phyloP scores from a whole-genome alignment of 2,113 vertebrate species.

The Mus spicilegus region DNA sequence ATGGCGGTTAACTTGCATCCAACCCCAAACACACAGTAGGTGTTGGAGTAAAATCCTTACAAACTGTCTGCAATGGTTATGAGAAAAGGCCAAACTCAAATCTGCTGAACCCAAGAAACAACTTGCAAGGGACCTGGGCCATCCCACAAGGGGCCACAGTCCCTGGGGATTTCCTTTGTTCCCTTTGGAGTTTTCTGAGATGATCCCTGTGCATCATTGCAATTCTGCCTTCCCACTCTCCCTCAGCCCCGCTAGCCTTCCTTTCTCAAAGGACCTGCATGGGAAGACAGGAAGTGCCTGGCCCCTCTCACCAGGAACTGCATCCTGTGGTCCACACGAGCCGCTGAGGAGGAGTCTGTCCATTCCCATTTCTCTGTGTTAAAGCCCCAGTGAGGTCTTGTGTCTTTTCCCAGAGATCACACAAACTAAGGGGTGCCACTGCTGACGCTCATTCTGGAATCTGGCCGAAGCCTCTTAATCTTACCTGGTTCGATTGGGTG shows the following conservation, averaged over 20 bases:
- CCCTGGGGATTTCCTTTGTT: neutral
- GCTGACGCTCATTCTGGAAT: neutral
- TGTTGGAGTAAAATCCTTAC: neutral
- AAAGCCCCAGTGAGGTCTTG: neutral
- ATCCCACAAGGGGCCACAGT: neutral
- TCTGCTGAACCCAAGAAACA: neutral
- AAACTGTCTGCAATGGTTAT: neutral
- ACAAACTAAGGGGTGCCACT: neutral
- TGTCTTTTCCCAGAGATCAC: neutral
- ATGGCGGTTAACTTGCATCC: neutral
- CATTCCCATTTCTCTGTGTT: neutral
- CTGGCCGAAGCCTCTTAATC: neutral
- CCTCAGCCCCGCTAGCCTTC: neutral
- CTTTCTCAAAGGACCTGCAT: neutral
- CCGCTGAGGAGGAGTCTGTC: neutral
- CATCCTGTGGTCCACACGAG: neutral
- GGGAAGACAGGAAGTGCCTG: neutral
- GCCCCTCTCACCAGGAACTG: neutral
- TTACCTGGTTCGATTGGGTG: neutral
- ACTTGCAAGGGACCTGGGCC: neutral
- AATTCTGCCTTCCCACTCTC: neutral
- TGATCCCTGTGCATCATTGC: neutral
- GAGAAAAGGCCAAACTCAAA: neutral
- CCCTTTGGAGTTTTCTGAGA: neutral
- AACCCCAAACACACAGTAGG: neutral